Evolutionary conservation across 2,113 vertebrate genomes (phyloP), one percentile per base, ranked within the genome.

Genomic region (Equus quagga): DNA sequence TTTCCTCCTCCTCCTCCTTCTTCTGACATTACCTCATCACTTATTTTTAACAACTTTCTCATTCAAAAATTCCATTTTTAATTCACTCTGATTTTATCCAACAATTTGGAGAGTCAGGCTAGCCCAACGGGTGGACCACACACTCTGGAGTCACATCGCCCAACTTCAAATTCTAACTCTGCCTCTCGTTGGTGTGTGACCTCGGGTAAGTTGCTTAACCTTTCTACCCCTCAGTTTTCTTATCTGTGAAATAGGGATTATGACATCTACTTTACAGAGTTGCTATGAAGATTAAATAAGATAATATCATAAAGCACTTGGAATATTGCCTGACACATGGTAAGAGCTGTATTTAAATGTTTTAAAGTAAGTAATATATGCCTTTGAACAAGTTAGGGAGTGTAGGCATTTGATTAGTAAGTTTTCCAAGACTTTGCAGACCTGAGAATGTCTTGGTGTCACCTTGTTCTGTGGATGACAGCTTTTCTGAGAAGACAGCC

Each of bases 21-120:
- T 85, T 65, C 76, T 90, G 73, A 65, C 56, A 73, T 28, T 41
- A 76, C 31, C 67, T 72, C n/a, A 58, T 44, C 49, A 24, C 5
- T 78, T 78, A 65, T 51, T 78, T 78, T 78, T 36, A 36, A 51
- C 24, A 64, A 54, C 8, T 82, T 82, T 46, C 69, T 65, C 49
- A 24, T 94, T 82, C 86, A 89, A 33, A 89, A 46, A 75, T 89
- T 82, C 67, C 65, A 51, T 51, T 80, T 88, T 58, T 81, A 31
- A 79, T 69, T 94, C 73, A 36, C 17, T 5, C 11, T 93, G 11
- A 12, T 60, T 67, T n/a, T 51, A 93, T n/a, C 21, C 44, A 75
- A 46, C 36, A 86, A n/a, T 46, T n/a, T n/a, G 49, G 33, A 75
- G 36, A 54, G 51, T 54, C 8, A 44, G 82, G 33, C 69, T 12